phyloP scores from a whole-genome alignment of 2,113 vertebrate genomes.

The Mionectes macconnelli region DNA sequence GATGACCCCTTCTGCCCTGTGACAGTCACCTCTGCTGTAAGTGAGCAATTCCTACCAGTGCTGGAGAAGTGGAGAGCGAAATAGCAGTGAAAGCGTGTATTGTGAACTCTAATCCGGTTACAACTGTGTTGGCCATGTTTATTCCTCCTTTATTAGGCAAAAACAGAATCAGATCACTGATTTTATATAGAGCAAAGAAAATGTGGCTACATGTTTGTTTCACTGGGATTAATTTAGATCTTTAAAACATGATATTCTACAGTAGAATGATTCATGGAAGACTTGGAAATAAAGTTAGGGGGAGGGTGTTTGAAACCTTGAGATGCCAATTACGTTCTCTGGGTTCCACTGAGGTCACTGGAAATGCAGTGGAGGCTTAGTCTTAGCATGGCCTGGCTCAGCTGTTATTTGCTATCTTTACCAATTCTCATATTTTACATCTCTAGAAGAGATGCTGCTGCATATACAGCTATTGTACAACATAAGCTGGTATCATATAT shows the following conservation, averaged over 20 bases:
- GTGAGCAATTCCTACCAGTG: not conserved
- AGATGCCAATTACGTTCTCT: not conserved
- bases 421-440: conserved; percentile 27
- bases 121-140: not conserved
- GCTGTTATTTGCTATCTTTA: conserved; percentile 38
- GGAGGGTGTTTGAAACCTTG: not conserved
- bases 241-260: not conserved
- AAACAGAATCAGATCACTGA: not conserved
- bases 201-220: not conserved
- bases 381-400: not conserved
- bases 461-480: conserved; percentile 3
- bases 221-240: not conserved
- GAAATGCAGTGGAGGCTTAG: not conserved
- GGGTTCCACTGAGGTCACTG: not conserved
- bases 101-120: not conserved
- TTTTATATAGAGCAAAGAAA: not conserved
- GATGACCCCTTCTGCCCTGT: not conserved
- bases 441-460: not conserved
- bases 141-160: not conserved
- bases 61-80: not conserved
- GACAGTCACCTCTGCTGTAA: not conserved
- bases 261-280: not conserved
- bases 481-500: not conserved
- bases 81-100: not conserved
- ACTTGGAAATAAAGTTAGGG: not conserved